phyloP scores from a whole-genome alignment of 2,888 invertebrate genomes.

The Troides aeacus region DNA sequence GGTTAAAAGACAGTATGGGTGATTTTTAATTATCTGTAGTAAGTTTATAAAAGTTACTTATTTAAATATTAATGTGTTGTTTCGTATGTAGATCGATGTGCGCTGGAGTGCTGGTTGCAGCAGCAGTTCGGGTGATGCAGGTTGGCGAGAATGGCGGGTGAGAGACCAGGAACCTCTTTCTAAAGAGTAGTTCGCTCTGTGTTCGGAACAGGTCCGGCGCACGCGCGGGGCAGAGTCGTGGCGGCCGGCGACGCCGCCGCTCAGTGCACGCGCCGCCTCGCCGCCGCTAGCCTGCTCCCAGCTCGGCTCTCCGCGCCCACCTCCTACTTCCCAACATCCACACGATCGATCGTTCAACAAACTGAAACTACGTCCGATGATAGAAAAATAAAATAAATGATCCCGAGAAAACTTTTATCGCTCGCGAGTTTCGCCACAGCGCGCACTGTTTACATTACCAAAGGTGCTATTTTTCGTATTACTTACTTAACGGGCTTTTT shows the following conservation, averaged over 20 bases:
- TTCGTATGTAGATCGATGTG: neutral
- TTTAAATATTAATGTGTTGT: no score
- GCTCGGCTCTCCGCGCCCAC: slow-evolving; percentile 40
- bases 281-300: slow-evolving; percentile 63
- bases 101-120: slow-evolving; percentile 28
- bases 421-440: slow-evolving; percentile 45
- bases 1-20: no score
- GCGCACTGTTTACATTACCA: slow-evolving; percentile 45
- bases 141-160: slow-evolving; percentile 39
- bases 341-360: slow-evolving; percentile 42
- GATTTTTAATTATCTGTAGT: no score
- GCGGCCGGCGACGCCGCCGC: slow-evolving; percentile 45
- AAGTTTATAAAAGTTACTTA: no score
- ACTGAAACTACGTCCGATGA: slow-evolving; percentile 35
- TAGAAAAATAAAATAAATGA: slow-evolving; percentile 36
- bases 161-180: slow-evolving; percentile 12
- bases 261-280: slow-evolving; percentile 75
- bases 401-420: slow-evolving; percentile 42
- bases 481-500: slow-evolving; percentile 46
- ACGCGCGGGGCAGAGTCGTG: slow-evolving; percentile 52
- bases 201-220: slow-evolving; percentile 70
- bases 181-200: slow-evolving; percentile 30
- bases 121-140: slow-evolving; percentile 35
- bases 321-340: slow-evolving; percentile 35
- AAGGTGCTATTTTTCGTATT: slow-evolving; percentile 49